Evolutionary conservation across 2,113 vertebrate species (phyloP).

Genomic region (Dipodomys ordii): DNA sequence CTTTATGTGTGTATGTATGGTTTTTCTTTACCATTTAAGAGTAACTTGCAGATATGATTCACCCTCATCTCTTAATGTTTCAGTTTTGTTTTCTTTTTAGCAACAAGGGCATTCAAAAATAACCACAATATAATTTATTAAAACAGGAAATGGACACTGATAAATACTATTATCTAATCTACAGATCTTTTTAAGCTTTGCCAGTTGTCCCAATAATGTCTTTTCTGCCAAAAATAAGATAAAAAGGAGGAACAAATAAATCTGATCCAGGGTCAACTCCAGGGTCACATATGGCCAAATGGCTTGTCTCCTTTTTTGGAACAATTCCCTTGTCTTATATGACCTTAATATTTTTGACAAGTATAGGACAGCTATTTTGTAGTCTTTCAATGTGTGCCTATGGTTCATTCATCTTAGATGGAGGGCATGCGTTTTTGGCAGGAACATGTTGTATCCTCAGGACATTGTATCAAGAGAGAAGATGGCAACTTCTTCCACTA

Average conservation of each 20-base stretch:
- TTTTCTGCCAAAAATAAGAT: neutral
- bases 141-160: constrained; percentile 47
- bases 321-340: neutral
- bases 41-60: neutral
- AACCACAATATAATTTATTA: neutral
- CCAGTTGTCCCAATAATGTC: neutral
- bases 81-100: neutral
- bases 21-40: constrained; percentile 24
- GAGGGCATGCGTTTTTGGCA: neutral
- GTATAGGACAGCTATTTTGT: neutral
- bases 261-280: neutral
- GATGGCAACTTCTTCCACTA: neutral
- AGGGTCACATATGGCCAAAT: neutral
- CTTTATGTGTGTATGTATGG: neutral
- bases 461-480: neutral
- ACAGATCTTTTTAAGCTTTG: neutral
- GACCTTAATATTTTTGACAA: constrained; percentile 15
- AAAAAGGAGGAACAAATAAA: constrained; percentile 9
- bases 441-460: neutral
- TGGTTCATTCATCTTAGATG: neutral
- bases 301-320: neutral
- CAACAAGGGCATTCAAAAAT: constrained; percentile 3
- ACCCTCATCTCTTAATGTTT: neutral
- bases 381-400: neutral
- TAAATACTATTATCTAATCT: constrained; percentile 24